Percentiles rank a stretch among this genome's conserved stretches.
These are phyloP conservation scores for Apis dorsata DNA, from an alignment of 1,140 invertebrate species.

Conservation along the genomic window DNA sequence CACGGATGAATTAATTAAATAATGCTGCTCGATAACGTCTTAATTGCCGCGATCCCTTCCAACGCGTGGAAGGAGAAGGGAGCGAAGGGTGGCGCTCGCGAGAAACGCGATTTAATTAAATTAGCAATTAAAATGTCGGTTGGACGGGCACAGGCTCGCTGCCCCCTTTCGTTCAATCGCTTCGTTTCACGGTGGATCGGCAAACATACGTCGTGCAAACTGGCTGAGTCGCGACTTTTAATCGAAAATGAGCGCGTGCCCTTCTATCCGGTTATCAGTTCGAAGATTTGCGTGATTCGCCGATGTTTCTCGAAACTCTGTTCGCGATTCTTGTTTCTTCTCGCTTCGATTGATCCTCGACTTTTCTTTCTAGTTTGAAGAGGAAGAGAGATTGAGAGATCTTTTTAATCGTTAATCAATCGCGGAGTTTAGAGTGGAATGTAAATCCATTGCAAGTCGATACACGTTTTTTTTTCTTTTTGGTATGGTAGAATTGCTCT, in stretches of 20 bases:
- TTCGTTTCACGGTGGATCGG: slow-evolving; percentile 14
- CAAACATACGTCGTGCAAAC: slow-evolving; percentile 34
- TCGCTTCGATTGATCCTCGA: background rate
- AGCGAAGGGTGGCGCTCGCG: background rate
- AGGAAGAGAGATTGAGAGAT: no score
- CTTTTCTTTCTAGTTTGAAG: background rate
- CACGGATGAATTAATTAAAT: slow-evolving; percentile 73
- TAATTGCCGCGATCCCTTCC: slow-evolving; percentile 66
- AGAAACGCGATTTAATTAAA: slow-evolving; percentile 71
- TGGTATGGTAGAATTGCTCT: no score
- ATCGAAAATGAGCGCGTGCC: slow-evolving; percentile 30
- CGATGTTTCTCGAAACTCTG: no score
- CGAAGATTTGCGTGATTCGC: slow-evolving; percentile 20
- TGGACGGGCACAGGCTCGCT: background rate
- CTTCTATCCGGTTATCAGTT: slow-evolving; percentile 33
- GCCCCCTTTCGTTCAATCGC: slow-evolving; percentile 3
- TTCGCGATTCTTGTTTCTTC: no score
- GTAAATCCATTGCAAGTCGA: no score
- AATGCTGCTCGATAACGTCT: slow-evolving; percentile 72
- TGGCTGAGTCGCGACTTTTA: slow-evolving; percentile 45
- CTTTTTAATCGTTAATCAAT: no score
- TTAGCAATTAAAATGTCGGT: slow-evolving; percentile 75
- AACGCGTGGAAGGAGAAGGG: background rate
- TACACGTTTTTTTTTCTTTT: no score
- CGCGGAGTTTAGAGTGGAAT: no score